Conservation (phyloP, 1,140 invertebrate species). For the Drosophila gunungcola region DNA sequence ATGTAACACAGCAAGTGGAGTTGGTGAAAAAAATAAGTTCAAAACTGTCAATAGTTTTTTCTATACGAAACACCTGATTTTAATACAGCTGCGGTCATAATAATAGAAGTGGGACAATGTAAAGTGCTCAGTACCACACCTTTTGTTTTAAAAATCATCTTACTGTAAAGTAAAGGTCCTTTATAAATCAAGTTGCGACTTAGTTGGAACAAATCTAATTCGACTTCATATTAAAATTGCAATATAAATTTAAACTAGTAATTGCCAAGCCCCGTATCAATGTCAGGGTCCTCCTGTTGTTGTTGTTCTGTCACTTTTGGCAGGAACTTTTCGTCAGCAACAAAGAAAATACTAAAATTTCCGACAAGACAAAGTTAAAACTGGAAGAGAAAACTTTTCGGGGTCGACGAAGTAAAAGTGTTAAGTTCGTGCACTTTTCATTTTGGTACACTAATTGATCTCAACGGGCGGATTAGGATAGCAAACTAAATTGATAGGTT, state of each 20-base stretch:
- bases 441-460: constrained; percentile 67
- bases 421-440: constrained; percentile 36
- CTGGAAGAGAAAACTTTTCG: constrained; percentile 15
- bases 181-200: constrained; percentile 17
- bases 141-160: too few species aligned
- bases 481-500: constrained; percentile 69
- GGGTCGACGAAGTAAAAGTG: constrained; percentile 19
- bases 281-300: not conserved
- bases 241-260: not conserved
- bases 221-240: not conserved
- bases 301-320: constrained; percentile 21
- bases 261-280: not conserved
- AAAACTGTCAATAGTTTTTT: too few species aligned
- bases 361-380: constrained; percentile 28
- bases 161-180: too few species aligned
- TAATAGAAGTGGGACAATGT: too few species aligned
- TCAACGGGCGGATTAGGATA: constrained; percentile 65
- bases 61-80: too few species aligned
- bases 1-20: too few species aligned
- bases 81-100: too few species aligned
- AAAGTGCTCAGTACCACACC: too few species aligned
- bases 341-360: constrained; percentile 38
- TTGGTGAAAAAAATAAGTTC: too few species aligned
- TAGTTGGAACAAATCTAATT: constrained; percentile 17
- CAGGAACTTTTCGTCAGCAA: constrained; percentile 25